Base-by-base conservation (phyloP, 2,113 vertebrate species). In the Oryzias javanicus region DNA sequence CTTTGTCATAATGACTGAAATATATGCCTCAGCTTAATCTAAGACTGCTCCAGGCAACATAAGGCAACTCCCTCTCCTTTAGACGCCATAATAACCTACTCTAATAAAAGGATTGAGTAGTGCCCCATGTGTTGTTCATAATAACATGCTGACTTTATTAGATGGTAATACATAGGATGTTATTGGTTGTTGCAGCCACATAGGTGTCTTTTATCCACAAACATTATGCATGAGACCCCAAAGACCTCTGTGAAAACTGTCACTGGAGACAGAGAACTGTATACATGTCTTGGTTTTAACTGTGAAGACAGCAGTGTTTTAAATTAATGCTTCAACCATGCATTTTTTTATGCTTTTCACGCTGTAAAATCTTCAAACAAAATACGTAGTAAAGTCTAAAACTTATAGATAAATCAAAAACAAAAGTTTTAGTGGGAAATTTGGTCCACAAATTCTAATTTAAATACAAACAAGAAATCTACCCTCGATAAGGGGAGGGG, bases 311-410 rank as follows among this genome's bases (percentile, higher is more conserved):
- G 74, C 73, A 64, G 42, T 69, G 76, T 79, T 70, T 75, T 42
- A 81, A 77, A 79, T 80, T 61, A 78, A 80, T 80, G 60, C n/a
- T 73, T 17, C 58, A 73, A 75, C 77, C 76, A 55, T 71, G 48
- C 56, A n/a, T 66, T 73, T 65, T 56, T 35, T 66, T 40, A 60
- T 60, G 65, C 70, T 58, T 74, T 67, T 58, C n/a, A n/a, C 60
- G 25, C 44, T 55, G 59, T 77, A 72, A 75, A 76, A 78, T 72
- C 55, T 77, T 82, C 52, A 80, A 67, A 56, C 49, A 78, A 72
- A 80, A 72, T 64, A 75, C 81, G 79, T 72, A 75, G 65, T 67
- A 83, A 80, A 79, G 78, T 84, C 70, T 69, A 60, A 47, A 80
- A 72, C 67, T 71, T 84, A 81, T 72, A 75, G 65, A 67, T 86